Percentiles rank a stretch among this genome's conserved stretches.
phyloP scores from a whole-genome alignment of 2,113 vertebrate species.

The Agapornis roseicollis region DNA sequence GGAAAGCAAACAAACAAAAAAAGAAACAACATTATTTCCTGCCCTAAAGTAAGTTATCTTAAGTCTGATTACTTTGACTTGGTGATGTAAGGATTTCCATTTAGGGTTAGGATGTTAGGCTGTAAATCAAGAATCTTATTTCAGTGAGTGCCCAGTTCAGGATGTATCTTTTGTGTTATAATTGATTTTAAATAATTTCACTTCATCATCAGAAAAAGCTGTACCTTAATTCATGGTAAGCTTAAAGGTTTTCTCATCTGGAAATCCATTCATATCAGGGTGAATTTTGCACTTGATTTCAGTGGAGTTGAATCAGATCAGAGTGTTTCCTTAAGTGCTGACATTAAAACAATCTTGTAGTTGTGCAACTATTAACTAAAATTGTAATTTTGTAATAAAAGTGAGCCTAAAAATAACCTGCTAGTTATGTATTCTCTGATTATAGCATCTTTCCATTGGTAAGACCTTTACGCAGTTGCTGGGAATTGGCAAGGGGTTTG shows the following conservation, averaged over 20 bases:
- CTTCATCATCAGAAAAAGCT: slow-evolving; percentile 4
- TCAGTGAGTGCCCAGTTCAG: background rate
- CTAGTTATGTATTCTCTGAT: slow-evolving; percentile 32
- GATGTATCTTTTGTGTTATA: slow-evolving; percentile 11
- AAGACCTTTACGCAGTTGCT: background rate
- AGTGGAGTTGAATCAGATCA: background rate
- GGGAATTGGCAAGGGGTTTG: background rate
- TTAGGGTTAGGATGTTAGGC: background rate
- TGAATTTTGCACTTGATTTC: slow-evolving; percentile 47
- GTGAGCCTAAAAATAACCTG: background rate
- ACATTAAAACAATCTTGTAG: slow-evolving; percentile 20
- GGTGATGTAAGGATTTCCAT: slow-evolving; percentile 36
- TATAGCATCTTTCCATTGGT: background rate
- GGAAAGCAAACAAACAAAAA: background rate
- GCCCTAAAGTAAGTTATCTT: background rate
- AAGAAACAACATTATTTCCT: background rate
- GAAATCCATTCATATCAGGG: background rate
- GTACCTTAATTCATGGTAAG: slow-evolving; percentile 12
- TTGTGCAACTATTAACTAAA: slow-evolving; percentile 24
- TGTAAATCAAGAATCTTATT: slow-evolving; percentile 26
- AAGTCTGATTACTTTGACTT: background rate
- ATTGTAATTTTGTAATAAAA: slow-evolving; percentile 63
- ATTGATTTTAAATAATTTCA: slow-evolving; percentile 31
- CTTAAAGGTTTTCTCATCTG: background rate
- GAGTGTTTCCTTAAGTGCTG: background rate